Conservation (phyloP, 2,113 vertebrate species). For the Pagrus major region DNA sequence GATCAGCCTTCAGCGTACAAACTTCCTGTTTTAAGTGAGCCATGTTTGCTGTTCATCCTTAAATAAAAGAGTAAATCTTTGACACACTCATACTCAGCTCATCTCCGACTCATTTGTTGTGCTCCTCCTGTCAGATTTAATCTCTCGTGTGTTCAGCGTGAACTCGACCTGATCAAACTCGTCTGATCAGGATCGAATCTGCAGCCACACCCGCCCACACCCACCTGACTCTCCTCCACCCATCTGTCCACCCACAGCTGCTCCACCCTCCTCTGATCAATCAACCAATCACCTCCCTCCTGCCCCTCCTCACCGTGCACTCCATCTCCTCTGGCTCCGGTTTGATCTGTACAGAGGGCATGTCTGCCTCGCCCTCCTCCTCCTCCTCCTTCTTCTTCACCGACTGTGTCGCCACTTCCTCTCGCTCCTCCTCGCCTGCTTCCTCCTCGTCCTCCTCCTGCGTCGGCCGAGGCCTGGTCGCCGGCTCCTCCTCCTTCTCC, state of each 20-base stretch:
- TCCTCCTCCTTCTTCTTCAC: slow-evolving; percentile 50
- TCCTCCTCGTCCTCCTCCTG: slow-evolving; percentile 43
- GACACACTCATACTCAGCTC: not conserved
- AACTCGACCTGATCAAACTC: not conserved
- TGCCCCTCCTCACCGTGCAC: slow-evolving; percentile 81
- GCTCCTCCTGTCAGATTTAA: slow-evolving; percentile 4
- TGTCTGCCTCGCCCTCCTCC: slow-evolving; percentile 58
- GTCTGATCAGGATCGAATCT: not conserved
- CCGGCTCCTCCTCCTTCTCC: slow-evolving; percentile 55
- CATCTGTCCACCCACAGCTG: slow-evolving; percentile 7
- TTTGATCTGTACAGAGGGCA: slow-evolving; percentile 87
- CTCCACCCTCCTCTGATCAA: not conserved
- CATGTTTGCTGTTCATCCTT: not conserved
- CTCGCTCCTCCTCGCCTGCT: slow-evolving; percentile 31
- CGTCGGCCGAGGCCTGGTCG: slow-evolving; percentile 39
- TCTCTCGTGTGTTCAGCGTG: not conserved
- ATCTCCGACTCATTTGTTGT: not conserved
- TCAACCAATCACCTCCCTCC: slow-evolving; percentile 7
- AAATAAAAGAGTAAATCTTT: not conserved
- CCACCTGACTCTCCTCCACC: slow-evolving; percentile 27
- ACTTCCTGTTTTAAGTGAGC: too few relatives aligned
- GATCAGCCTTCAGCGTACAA: not conserved
- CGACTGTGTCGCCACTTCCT: slow-evolving; percentile 56
- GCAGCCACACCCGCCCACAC: slow-evolving; percentile 2
- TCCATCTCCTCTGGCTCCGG: slow-evolving; percentile 86